Conservation (phyloP, 2,888 invertebrate species). For the Melanostoma mellinum region DNA sequence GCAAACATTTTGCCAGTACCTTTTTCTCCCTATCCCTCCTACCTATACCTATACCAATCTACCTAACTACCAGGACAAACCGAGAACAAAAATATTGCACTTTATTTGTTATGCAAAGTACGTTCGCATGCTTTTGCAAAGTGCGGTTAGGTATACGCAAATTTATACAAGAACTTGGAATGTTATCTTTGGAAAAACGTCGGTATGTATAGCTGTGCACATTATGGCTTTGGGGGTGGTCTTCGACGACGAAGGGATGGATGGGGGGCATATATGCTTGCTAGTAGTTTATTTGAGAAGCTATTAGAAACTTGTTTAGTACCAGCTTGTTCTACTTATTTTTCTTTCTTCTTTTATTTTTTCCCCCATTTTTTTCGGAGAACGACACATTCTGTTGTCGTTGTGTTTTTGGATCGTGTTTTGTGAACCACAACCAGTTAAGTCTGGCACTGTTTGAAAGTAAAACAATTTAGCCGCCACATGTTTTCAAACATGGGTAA, state of each 20-base stretch:
- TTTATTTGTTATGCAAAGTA: conserved; percentile 25
- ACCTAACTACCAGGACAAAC: not conserved
- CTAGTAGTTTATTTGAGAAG: conserved; percentile 6
- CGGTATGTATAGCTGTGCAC: not conserved
- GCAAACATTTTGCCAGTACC: conserved; percentile 10
- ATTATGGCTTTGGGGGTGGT: not conserved
- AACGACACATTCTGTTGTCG: too few species aligned
- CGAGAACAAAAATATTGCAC: conserved; percentile 33
- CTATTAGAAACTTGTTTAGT: conserved; percentile 21
- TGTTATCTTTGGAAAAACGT: conserved; percentile 12
- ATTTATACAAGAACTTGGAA: conserved; percentile 24
- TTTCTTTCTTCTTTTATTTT: too few species aligned
- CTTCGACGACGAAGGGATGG: not conserved
- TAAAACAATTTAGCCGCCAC: not conserved
- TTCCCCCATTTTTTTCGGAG: too few species aligned
- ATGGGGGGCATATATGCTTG: not conserved
- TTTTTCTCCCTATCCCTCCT: too few species aligned
- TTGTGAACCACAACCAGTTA: not conserved
- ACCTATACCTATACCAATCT: not conserved
- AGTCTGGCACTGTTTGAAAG: conserved; percentile 1
- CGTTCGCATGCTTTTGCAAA: conserved; percentile 16
- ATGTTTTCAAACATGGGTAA: not conserved
- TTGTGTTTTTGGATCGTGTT: too few species aligned
- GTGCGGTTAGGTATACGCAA: conserved; percentile 14
- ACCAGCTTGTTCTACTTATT: conserved; percentile 3